phyloP scores from a whole-genome alignment of 2,113 vertebrate genomes.

The Gymnocephalus cernua region DNA sequence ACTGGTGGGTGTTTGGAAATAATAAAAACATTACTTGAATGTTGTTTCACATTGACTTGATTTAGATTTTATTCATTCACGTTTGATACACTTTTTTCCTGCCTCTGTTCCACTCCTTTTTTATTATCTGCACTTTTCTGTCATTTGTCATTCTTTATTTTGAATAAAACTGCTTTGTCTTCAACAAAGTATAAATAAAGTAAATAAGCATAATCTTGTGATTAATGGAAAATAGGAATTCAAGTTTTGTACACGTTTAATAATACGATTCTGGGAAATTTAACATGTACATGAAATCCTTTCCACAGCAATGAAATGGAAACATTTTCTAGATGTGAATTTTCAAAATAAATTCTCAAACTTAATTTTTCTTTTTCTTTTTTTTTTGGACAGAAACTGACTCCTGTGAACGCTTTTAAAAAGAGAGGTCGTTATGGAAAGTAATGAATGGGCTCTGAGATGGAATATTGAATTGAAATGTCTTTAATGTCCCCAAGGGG shows the following conservation, averaged over 20 bases:
- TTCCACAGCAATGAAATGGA: not conserved
- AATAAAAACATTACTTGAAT: constrained; percentile 73
- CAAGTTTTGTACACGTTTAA: not conserved
- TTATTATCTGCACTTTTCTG: not conserved
- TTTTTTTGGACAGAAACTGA: too few relatives aligned
- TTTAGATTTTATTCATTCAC: not conserved
- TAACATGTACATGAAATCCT: not conserved
- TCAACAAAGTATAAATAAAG: not conserved
- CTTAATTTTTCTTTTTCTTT: too few relatives aligned
- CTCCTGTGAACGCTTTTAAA: too few relatives aligned
- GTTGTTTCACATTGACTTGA: constrained; percentile 18
- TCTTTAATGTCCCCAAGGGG: too few relatives aligned
- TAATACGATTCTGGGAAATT: not conserved
- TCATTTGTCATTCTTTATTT: not conserved
- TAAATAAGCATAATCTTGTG: not conserved
- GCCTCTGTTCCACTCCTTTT: not conserved
- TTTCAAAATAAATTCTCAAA: too few relatives aligned
- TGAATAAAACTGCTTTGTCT: not conserved
- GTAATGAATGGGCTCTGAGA: too few relatives aligned
- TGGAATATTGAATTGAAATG: too few relatives aligned
- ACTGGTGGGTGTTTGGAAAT: constrained; percentile 54
- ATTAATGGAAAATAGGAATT: not conserved
- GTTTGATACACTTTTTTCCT: not conserved
- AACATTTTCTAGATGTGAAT: not conserved
- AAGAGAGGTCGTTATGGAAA: too few relatives aligned